A percentile compares a stretch with the other conserved stretches of the same genome.
These are phyloP conservation scores for Crepidodera aurea DNA, from an alignment of 2,888 invertebrate species.

Conservation along the genomic window DNA sequence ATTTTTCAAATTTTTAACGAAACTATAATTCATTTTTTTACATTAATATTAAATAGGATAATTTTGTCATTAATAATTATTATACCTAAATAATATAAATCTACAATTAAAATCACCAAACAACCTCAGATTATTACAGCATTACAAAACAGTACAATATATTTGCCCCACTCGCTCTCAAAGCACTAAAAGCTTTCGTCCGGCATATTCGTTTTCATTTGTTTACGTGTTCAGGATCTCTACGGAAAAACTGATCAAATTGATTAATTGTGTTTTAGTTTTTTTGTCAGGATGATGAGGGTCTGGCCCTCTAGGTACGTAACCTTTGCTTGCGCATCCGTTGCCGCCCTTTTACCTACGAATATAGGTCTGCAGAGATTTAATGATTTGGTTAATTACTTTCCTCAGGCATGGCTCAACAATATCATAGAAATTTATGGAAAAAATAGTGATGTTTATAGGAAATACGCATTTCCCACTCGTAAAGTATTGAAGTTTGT, in stretches of 20 bases:
- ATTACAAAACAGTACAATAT: too few species aligned
- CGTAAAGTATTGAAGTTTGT: too few species aligned
- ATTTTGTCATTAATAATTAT: too few species aligned
- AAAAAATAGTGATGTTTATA: too few species aligned
- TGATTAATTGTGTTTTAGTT: constrained; percentile 15
- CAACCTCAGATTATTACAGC: too few species aligned
- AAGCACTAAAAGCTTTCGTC: neutral
- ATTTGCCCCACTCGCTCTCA: neutral
- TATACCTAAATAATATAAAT: too few species aligned
- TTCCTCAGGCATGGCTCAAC: neutral
- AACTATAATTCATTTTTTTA: too few species aligned
- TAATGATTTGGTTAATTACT: neutral
- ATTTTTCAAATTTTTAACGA: too few species aligned
- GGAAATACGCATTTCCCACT: too few species aligned
- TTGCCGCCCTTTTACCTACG: neutral
- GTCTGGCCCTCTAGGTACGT: neutral
- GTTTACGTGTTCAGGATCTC: constrained; percentile 7
- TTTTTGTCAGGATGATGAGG: constrained; percentile 7
- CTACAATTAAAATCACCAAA: too few species aligned
- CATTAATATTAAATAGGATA: too few species aligned
- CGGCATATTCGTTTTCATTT: constrained; percentile 2
- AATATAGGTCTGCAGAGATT: neutral
- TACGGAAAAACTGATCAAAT: constrained; percentile 14
- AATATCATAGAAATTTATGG: too few species aligned
- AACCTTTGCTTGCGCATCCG: neutral